Evolutionary conservation across 2,888 invertebrate genomes (phyloP), one percentile per base, ranked within the genome.

Genomic region (Eristalinus sepulchralis): DNA sequence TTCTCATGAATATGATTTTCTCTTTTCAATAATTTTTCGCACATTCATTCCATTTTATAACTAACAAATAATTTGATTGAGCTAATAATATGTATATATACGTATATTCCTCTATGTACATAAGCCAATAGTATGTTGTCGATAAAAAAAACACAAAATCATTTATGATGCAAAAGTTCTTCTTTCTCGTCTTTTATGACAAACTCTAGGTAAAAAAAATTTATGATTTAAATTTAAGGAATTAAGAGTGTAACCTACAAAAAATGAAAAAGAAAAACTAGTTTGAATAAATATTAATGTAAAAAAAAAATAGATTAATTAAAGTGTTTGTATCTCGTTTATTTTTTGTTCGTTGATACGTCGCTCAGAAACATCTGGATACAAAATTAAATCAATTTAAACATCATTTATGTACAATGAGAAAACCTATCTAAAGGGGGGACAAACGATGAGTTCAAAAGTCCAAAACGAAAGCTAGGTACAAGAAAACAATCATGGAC

Each of bases 211-310:
- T 63, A 75, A 57, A 84, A n/a, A 81, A 67, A 73, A 81, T 63
- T 13, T 70, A 76, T 20, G 20, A 47, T 62, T 71, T 53, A 53
- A 62, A 79, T 88, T 88, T 83, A 88, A 88, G 83, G 88, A 87
- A 81, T 84, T 83, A 71, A 34, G 67, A 71, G 60, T 84, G 66
- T 77, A 87, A 87, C 87, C 82, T 88, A 75, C 82, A 82, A 70
- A 71, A 80, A 64, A 80, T 0, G 6, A 79, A 72, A 73, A 71
- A 79, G 67, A 59, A 57, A 71, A 76, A 63, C 27, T 70, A 75
- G 64, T 72, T 79, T 81, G 75, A 83, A 81, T 84, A 84, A 82
- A 82, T 85, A 77, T 64, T 70, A 34, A 68, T 75, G 62, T 39
- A 33, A 24, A 39, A 47, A 24, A 68, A 67, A 62, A 57, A 24